These are phyloP conservation scores for Anser cygnoides DNA, from an alignment of 2,113 vertebrate genomes.

Conservation along the genomic window DNA sequence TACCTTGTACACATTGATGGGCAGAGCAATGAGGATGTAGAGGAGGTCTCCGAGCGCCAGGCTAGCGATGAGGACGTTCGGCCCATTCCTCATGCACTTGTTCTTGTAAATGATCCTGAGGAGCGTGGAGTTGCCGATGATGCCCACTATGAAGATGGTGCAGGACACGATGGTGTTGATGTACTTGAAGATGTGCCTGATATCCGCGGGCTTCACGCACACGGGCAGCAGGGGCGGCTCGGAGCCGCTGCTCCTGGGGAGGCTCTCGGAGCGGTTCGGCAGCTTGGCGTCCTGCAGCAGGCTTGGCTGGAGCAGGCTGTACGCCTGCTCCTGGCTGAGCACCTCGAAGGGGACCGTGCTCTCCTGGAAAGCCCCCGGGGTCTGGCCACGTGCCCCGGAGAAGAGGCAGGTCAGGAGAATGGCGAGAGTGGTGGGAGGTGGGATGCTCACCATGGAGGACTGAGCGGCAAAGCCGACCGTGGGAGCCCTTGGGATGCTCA, in stretches of 20 bases:
- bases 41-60: conserved; percentile 90
- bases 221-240: conserved; percentile 73
- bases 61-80: conserved; percentile 90
- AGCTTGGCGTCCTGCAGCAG: background rate
- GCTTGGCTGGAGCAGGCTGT: background rate
- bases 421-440: background rate
- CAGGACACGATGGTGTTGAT: conserved; percentile 90
- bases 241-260: background rate
- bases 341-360: background rate
- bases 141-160: conserved; percentile 88
- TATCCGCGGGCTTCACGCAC: conserved; percentile 81
- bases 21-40: conserved; percentile 90
- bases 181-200: conserved; percentile 87
- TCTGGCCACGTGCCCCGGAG: background rate
- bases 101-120: conserved; percentile 93
- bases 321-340: background rate
- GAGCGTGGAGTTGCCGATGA: conserved; percentile 89
- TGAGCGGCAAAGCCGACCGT: accelerated
- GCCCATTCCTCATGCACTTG: conserved; percentile 93
- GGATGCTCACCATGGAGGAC: background rate
- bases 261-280: background rate
- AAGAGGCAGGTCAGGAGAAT: conserved; percentile 36
- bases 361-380: background rate
- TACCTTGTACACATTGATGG: conserved; percentile 90
- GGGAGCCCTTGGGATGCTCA: accelerated